phyloP scores from a whole-genome alignment of 2,888 invertebrate genomes.

The Keiferia lycopersicella region DNA sequence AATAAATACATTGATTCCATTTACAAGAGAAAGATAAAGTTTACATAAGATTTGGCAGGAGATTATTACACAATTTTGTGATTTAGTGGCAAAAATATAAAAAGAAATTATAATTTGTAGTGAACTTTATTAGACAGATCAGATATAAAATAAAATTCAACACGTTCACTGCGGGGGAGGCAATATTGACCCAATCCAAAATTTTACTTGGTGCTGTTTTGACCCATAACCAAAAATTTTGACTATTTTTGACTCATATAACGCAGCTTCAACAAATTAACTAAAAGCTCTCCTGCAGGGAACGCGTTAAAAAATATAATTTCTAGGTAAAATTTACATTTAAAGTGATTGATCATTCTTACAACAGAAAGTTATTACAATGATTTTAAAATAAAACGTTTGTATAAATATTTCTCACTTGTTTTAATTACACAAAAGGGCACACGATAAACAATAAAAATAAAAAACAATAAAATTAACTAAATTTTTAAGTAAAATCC shows the following conservation, averaged over 20 bases:
- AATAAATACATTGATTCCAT: constrained; percentile 73
- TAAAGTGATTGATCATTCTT: no score
- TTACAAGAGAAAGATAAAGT: constrained; percentile 31
- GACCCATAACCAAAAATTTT: no score
- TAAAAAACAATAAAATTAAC: constrained; percentile 34
- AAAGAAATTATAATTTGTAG: constrained; percentile 27
- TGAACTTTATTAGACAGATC: neutral
- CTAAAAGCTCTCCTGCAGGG: no score
- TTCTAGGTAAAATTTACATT: no score
- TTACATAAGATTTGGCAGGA: constrained; percentile 47
- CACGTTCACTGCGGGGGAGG: no score
- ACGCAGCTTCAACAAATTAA: no score
- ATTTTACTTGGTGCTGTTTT: no score
- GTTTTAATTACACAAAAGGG: constrained; percentile 30
- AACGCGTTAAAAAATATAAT: no score
- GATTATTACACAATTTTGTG: constrained; percentile 23
- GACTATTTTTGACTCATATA: no score
- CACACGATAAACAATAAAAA: constrained; percentile 26
- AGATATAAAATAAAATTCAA: neutral
- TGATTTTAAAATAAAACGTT: neutral
- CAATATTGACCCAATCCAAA: no score
- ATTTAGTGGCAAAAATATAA: constrained; percentile 18
- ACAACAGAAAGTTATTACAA: neutral
- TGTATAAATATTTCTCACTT: constrained; percentile 31
- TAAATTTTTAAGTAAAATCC: constrained; percentile 30